Conservation (phyloP, 2,888 invertebrate species). For the Macropis europaea region DNA sequence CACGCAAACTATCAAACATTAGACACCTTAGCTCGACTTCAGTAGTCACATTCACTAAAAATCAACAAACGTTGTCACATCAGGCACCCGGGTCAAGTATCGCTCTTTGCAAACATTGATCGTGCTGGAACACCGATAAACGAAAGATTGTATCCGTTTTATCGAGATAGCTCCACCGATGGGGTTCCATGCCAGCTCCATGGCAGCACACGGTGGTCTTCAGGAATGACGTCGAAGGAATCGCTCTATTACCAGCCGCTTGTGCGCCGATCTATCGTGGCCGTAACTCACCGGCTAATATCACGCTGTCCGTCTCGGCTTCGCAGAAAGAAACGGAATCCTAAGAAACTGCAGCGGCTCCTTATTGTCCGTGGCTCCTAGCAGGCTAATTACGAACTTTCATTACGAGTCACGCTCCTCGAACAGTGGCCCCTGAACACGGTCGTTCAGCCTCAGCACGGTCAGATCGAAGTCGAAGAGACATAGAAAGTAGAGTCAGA, state of each 20-base stretch:
- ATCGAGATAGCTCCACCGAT: constrained; percentile 11
- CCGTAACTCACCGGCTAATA: constrained; percentile 54
- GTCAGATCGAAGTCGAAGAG: not conserved
- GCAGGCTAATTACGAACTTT: constrained; percentile 67
- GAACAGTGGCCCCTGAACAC: constrained; percentile 36
- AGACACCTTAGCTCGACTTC: no score
- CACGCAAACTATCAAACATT: no score
- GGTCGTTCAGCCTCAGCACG: no score
- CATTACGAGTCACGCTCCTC: constrained; percentile 65
- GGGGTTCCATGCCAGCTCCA: not conserved
- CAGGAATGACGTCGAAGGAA: constrained; percentile 33
- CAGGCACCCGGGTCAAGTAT: no score
- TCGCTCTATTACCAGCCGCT: constrained; percentile 52
- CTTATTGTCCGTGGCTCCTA: constrained; percentile 61
- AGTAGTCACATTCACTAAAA: no score
- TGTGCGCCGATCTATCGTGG: constrained; percentile 49
- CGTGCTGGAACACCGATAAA: not conserved
- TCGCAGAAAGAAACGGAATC: constrained; percentile 37
- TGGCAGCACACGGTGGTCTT: constrained; percentile 35
- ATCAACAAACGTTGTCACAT: no score
- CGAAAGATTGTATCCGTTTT: not conserved
- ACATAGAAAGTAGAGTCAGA: not conserved
- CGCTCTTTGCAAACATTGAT: no score
- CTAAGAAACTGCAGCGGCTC: constrained; percentile 47
- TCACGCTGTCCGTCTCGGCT: constrained; percentile 34